Evolutionary conservation across 2,113 vertebrate species (phyloP), one percentile per base, ranked within the genome.

Genomic region (Aplodontia rufa): DNA sequence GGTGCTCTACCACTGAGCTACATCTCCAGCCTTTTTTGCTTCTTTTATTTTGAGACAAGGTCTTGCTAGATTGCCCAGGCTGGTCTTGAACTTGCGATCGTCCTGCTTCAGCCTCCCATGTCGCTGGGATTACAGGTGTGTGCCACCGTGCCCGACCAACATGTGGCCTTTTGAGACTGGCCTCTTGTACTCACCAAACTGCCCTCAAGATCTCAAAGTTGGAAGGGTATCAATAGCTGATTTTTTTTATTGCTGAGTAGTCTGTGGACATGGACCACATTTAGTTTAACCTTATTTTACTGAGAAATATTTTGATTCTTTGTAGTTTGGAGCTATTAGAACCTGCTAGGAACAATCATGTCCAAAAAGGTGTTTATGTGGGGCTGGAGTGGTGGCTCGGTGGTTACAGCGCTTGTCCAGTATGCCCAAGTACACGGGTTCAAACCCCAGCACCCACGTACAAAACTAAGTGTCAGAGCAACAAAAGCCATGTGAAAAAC

Each of bases 231-330:
- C 42, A 17, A 51, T 0, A 55, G 26, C 30, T 49, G 17, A 19
- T 55, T 68, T 80, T 68, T 80, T 22, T 45, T n/a, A 47, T 8
- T 26, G 55, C n/a, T 13, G 0, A 64, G 53, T 30, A 32, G 32
- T 28, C 9, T 30, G 22, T 1, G 35, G 60, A 14, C 0, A 20
- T 4, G 12, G 1, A 10, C 19, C 26, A 14, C 19, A 28, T 35
- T 16, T 3, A 12, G 35, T 26, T 66, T 28, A 49, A 40, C 8
- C 40, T 22, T 8, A 3, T 24, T 66, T 66, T 30, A 35, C 0
- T 37, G 55, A 62, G 76, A 49, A 71, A 42, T n/a, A n/a, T 22
- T 68, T 32, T 37, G 24, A 6, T 28, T 80, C 60, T 53, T 79
- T 51, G n/a, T 66, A 26, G 22, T 35, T 51, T 51, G 69, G 60